Base-by-base conservation (phyloP, 2,113 vertebrate species). In the Rhagologus leucostigma region DNA sequence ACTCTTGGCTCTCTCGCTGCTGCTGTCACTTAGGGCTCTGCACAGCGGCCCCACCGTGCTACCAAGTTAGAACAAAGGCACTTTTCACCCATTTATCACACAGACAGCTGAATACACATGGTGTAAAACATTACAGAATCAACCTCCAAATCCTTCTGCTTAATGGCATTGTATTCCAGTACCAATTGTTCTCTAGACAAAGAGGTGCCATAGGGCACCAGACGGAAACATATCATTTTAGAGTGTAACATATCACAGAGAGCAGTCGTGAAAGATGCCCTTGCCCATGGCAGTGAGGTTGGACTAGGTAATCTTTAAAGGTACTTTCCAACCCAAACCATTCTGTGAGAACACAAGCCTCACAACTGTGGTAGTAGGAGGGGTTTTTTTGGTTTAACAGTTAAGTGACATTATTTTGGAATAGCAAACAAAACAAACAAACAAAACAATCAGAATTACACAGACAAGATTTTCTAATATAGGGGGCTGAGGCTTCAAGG, bases 81-180 rank as follows among this genome's bases (percentile, higher is more conserved):
- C 23, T 95, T 94, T 90, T 39, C 84, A 89, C 24, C 39, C 75
- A 88, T 93, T 92, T 95, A 86, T 90, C 82, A 87, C 70, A 29
- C 63, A 85, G 92, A 90, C 87, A 88, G 75, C 87, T 96, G 78
- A 96, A 94, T 94, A 90, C 46, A 88, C 59, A 88, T 30, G 78
- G 87, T 56, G 70, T 63, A 91, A 80, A 94, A 83, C 79, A 81
- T 46, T 57, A 76, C 42, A 59, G 67, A 90, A 44, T 26, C 47
- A 92, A 8, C 68, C 50, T 78, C 67, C 50, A 93, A 86, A 78
- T 85, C 47, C 30, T 74, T 84, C 87, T 85, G 55, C 37, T 93
- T 87, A 93, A 85, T 27, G 27, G 56, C 32, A 56, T 89, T 93
- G 81, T 91, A 57, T 90, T 88, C 59, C 67, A 74, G 27, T 8